Percentiles rank a stretch among this genome's conserved stretches.
Conservation (phyloP, 2,888 invertebrate species). For the Lochmaea crataegi region DNA sequence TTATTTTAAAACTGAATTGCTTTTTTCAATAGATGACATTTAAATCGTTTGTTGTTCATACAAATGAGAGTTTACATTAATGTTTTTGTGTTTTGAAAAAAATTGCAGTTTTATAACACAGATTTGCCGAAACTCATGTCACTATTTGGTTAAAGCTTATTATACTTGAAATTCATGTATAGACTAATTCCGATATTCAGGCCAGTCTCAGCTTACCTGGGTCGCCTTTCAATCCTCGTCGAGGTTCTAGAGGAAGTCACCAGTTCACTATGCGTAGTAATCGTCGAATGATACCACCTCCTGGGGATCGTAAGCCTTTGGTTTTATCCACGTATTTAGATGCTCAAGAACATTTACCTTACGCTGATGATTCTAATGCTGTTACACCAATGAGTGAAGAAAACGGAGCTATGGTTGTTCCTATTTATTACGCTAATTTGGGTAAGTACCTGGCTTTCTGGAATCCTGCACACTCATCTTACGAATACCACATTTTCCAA, state of each 20-base stretch:
- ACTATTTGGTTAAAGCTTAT: conserved; percentile 10
- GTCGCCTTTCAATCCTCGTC: conserved; percentile 93
- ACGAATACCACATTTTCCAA: not conserved
- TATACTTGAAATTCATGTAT: conserved; percentile 60
- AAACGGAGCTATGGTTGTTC: conserved; percentile 94
- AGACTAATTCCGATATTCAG: conserved; percentile 71
- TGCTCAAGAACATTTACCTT: conserved; percentile 94
- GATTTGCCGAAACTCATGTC: conserved; percentile 1
- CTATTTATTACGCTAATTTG: conserved; percentile 88
- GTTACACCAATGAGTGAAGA: conserved; percentile 99
- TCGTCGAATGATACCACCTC: conserved; percentile 80
- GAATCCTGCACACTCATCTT: not conserved
- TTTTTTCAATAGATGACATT: not conserved
- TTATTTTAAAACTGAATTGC: too few species aligned
- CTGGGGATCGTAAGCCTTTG: conserved; percentile 91
- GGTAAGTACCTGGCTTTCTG: conserved; percentile 65
- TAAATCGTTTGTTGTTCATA: not conserved
- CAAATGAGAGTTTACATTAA: not conserved
- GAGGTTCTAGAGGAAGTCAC: conserved; percentile 91
- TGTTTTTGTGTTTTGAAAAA: not conserved
- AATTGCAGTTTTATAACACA: not conserved
- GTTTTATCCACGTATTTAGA: conserved; percentile 95
- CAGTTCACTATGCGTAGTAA: conserved; percentile 90
- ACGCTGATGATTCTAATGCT: conserved; percentile 97
- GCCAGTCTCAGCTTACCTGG: conserved; percentile 97